These are phyloP conservation scores for Casuarius casuarius DNA, from an alignment of 2,113 vertebrate species.

Conservation along the genomic window DNA sequence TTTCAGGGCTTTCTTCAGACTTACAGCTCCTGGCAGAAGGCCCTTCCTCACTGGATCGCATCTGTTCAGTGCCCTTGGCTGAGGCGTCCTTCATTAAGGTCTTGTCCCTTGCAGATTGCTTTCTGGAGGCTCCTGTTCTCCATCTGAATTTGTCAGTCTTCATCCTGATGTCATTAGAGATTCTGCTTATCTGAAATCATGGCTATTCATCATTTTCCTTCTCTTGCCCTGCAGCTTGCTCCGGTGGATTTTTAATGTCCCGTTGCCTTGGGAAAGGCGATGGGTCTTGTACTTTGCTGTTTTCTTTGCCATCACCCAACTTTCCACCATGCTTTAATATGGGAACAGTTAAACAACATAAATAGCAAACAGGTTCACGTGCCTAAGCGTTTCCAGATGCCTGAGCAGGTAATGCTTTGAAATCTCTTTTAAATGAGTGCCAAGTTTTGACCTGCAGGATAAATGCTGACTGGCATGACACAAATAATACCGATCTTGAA, in stretches of 20 bases:
- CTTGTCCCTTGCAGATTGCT: not conserved
- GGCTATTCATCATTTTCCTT: not conserved
- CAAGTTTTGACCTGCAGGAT: conserved; percentile 63
- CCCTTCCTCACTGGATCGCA: not conserved
- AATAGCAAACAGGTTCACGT: conserved; percentile 49
- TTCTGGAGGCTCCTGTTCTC: not conserved
- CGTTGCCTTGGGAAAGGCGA: not conserved
- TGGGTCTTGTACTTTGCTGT: not conserved
- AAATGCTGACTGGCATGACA: conserved; percentile 59
- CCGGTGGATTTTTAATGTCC: not conserved
- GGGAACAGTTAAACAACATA: conserved; percentile 25
- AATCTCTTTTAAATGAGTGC: conserved; percentile 64
- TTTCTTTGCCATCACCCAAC: conserved; percentile 7
- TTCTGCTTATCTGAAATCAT: not conserved
- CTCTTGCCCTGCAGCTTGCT: not conserved
- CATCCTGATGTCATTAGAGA: not conserved
- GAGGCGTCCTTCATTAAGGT: not conserved
- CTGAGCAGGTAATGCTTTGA: conserved; percentile 66
- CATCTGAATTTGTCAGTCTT: not conserved
- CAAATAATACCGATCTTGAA: conserved; percentile 46
- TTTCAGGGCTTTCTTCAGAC: not conserved
- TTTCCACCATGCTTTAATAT: not conserved
- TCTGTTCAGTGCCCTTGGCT: not conserved
- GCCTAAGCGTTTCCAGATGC: conserved; percentile 75
- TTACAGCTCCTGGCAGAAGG: not conserved